Evolutionary conservation across 2,113 vertebrate species (phyloP), one percentile per base, ranked within the genome.

Genomic region (Oncorhynchus nerka): DNA sequence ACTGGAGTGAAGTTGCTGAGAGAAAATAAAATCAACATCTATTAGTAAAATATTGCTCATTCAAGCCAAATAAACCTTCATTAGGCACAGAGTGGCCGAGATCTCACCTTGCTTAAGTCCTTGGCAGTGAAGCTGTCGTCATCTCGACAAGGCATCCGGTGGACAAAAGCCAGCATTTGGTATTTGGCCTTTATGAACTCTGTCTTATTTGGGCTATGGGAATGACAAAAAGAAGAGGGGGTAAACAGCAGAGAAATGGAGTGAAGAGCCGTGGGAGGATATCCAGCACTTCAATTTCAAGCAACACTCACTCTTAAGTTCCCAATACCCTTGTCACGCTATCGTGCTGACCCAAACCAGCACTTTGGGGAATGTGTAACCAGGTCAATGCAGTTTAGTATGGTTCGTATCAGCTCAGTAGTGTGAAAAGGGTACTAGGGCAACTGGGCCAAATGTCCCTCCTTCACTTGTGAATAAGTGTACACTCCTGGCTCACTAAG

Each of bases 151-250:
- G 97, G 97, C 90, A 98, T 91, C 76, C 96, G 96, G 85, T 98
- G 97, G 13, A 99, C 97, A 19, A 97, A 99, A 0, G 96, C 97
- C 74, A 99, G 85, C 97, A 98, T 98, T 76, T 99, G 97, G 89
- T 99, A 99, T 87, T 99, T 99, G 71, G 97, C 97, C 92, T 93
- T 92, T 75, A 99, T 98, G 88, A 99, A 99, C 80, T 99, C 97
- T 0, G 96, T 95, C 89, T 99, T 99, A 90, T 96, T 98, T 82
- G 97, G 97, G 79, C 97, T 99, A 77, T 83, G 8, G 26, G 19
- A 32, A 69, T 5, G 59, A 76, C 20, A 28, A 82, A 74, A 85
- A 86, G 0, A 72, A 66, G 85, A 75, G 15, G 24, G 30, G 16
- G 22, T 24, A 84, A 64, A 65, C 71, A 71, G 39, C 39, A 45